These are phyloP conservation scores for Phalacrocorax carbo DNA, from an alignment of 2,113 vertebrate species.

Conservation along the genomic window DNA sequence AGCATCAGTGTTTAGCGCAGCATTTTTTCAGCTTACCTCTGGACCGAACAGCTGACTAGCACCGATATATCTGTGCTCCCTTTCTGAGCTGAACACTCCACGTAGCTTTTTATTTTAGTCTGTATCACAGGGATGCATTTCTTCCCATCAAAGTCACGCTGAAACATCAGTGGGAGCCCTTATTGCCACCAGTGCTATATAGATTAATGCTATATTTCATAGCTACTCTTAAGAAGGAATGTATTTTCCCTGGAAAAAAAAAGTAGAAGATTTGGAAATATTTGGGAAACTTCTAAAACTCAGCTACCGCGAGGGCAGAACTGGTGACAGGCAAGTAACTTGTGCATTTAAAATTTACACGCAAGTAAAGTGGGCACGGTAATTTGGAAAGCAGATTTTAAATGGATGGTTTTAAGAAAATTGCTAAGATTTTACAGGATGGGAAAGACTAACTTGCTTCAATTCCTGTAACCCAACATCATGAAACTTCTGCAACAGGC, in stretches of 20 bases:
- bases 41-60: background rate
- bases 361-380: background rate
- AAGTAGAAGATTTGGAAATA: background rate
- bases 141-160: background rate
- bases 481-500: background rate
- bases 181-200: background rate
- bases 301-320: rapidly evolving
- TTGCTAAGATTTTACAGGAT: background rate
- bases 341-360: background rate
- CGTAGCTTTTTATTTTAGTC: background rate
- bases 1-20: background rate
- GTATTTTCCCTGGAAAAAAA: background rate
- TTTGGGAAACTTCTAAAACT: background rate
- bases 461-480: background rate
- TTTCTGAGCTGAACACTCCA: background rate
- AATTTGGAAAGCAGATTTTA: background rate
- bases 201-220: background rate
- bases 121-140: background rate
- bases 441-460: background rate
- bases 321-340: background rate
- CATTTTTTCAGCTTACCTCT: background rate
- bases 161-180: background rate
- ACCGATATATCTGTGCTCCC: background rate
- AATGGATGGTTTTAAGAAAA: background rate
- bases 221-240: background rate